Base-by-base conservation (phyloP, 2,888 invertebrate genomes). In the Saturnia japonica region DNA sequence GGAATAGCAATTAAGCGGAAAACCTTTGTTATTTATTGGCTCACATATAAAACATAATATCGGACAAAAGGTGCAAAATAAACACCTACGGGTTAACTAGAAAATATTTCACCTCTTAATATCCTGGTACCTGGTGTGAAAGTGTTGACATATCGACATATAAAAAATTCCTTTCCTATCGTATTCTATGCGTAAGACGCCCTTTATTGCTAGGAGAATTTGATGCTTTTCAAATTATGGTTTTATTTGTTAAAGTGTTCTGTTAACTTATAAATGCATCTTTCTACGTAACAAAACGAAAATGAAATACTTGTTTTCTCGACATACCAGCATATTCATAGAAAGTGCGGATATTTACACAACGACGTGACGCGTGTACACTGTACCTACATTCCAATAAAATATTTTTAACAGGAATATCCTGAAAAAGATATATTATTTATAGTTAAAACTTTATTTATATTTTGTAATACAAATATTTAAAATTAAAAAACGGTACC, bases 1-100 rank as follows among this genome's bases (percentile, higher is more conserved):
- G 85, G 83, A 85, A 86, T 83, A 83, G 87, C 88, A 88, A 90
- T 88, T 88, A 88, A 87, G 84, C 80, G 75, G 75, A 77, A 80
- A 78, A 82, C 82, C 80, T 80, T 81, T 74, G 84, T 88, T 88
- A 88, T 88, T 88, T 87, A 87, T 84, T 45, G 47, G 62, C 62
- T 66, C 28, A 11, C 34, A 68, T 40, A 71, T 67, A 71, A 71
- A 71, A 45, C 54, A 47, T 68, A 67, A 25, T 67, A 25, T 67
- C 19, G 12, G 28, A 25, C 60, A 43, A 43, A 43, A 25, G 28
- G 34, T 68, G 47, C 28, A 34, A 69, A 51, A 69, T 47, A 22
- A 69, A 28, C 51, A 40, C 64, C 64, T 40, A 60, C 12, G 43
- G n/a, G 43, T n/a, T 28, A 22, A 40, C 60, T 45, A 45, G 25